Evolutionary conservation across 2,888 invertebrate species (phyloP).

Genomic region (Sympetrum striolatum): DNA sequence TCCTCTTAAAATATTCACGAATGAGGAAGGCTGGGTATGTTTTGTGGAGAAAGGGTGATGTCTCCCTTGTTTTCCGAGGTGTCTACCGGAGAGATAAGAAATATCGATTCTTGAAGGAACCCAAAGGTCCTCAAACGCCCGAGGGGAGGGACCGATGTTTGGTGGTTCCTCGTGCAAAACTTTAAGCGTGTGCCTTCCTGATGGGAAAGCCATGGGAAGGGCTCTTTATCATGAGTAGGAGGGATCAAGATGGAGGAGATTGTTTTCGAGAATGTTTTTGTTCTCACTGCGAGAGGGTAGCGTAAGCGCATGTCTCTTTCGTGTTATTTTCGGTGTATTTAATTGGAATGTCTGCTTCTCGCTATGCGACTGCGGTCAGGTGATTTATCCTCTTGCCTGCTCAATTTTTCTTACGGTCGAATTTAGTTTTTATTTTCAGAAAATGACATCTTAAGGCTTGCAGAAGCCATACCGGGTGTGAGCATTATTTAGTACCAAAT

Average conservation of each 20-base stretch:
- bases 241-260: slow-evolving; percentile 9
- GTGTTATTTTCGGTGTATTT: neutral
- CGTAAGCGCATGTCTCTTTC: neutral
- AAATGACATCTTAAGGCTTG: too few relatives aligned
- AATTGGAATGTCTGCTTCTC: neutral
- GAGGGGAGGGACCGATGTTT: neutral
- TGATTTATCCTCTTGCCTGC: neutral
- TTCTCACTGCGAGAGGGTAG: neutral
- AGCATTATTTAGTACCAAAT: too few relatives aligned
- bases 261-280: neutral
- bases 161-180: neutral
- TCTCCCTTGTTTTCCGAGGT: neutral
- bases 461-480: too few relatives aligned
- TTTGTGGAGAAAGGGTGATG: neutral
- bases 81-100: neutral
- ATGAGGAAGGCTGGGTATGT: neutral
- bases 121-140: neutral
- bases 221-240: neutral
- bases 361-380: neutral
- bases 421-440: too few relatives aligned
- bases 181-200: neutral
- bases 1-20: neutral
- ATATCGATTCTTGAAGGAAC: neutral
- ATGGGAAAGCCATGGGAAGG: slow-evolving; percentile 14
- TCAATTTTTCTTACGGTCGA: too few relatives aligned